Evolutionary conservation across 1,140 invertebrate species (phyloP), one percentile per base, ranked within the genome.

Genomic region (Lethocerus indicus): DNA sequence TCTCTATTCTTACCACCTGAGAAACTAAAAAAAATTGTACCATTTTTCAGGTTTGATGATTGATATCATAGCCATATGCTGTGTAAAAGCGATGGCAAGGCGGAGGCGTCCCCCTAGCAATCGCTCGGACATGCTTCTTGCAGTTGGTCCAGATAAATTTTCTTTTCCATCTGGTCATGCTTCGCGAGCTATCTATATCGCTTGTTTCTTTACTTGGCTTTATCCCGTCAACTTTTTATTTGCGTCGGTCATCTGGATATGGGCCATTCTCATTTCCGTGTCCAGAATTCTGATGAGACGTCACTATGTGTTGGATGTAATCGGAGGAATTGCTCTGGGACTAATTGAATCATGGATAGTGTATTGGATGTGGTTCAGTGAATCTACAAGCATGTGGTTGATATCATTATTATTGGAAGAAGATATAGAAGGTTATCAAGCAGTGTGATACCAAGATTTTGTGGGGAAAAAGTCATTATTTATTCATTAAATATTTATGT

Each of bases 151-250:
- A 0, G 93, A 97, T 64, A 83, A 91, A 58, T 96, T 81, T 62
- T 91, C 90, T 28, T 97, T 97, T 64, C 94, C 93, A 24, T 96
- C 92, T 0, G 94, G 94, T 1, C 94, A 98, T 67, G 75, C 87
- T 1, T 90, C 88, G n/a, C 67, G 94, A 57, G 76, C 87, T 9
- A 71, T 80, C 12, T 77, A 87, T 60, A 64, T 97, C 14, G 67
- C 77, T 1, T 75, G 75, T 40, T 83, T 88, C 57, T 79, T 85
- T 49, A 68, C 72, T 5, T 50, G 53, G 25, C 56, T 83, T 9
- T 74, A 74, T 64, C 74, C 79, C 0, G 63, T 73, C 18, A 59
- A 55, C 21, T 26, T 75, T 9, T 56, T 83, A 36, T 75, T 73
- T 26, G 63, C 70, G 36, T 71, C 72, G 28, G 67, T 81, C 1